A percentile compares a stretch with the other conserved stretches of the same genome.
Evolutionary conservation across 2,113 vertebrate species (phyloP).

Genomic region (Seriola dumerili): DNA sequence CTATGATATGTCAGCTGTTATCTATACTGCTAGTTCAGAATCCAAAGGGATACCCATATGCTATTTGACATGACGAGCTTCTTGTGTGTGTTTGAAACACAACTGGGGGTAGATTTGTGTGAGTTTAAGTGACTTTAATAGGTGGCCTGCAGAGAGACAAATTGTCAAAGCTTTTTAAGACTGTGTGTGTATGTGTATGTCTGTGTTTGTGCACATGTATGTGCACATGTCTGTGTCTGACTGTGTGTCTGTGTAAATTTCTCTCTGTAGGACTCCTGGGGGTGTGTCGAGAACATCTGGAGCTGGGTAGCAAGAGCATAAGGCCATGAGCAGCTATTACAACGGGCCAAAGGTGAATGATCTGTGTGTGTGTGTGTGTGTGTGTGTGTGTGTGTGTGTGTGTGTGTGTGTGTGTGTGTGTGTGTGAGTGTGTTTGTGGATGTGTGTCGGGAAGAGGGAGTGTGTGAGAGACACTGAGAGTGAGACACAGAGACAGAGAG

Average conservation of each 20-base stretch:
- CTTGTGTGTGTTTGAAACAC: slow-evolving; percentile 34
- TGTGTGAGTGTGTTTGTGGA: slow-evolving; percentile 7
- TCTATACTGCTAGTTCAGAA: not conserved
- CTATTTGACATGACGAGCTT: slow-evolving; percentile 16
- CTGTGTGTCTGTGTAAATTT: slow-evolving; percentile 50
- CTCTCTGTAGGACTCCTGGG: slow-evolving; percentile 41
- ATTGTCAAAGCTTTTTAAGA: slow-evolving; percentile 12
- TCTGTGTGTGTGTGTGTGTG: slow-evolving; percentile 29
- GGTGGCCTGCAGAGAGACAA: slow-evolving; percentile 33
- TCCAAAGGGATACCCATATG: slow-evolving; percentile 10
- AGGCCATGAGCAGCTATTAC: slow-evolving; percentile 70
- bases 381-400: slow-evolving; percentile 27
- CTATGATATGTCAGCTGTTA: not conserved
- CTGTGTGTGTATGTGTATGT: not conserved
- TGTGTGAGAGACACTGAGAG: not conserved
- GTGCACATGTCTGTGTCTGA: slow-evolving; percentile 9
- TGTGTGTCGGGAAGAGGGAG: not conserved
- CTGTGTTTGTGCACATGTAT: slow-evolving; percentile 15
- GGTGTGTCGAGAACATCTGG: slow-evolving; percentile 78
- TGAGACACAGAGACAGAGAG: not conserved
- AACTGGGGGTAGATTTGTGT: slow-evolving; percentile 32
- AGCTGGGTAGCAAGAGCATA: slow-evolving; percentile 49
- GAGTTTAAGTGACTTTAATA: slow-evolving; percentile 29
- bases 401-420: slow-evolving; percentile 20
- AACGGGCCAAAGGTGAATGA: slow-evolving; percentile 68